These are phyloP conservation scores for Fratercula arctica DNA, from an alignment of 2,797 vertebrate genomes.

Conservation along the genomic window DNA sequence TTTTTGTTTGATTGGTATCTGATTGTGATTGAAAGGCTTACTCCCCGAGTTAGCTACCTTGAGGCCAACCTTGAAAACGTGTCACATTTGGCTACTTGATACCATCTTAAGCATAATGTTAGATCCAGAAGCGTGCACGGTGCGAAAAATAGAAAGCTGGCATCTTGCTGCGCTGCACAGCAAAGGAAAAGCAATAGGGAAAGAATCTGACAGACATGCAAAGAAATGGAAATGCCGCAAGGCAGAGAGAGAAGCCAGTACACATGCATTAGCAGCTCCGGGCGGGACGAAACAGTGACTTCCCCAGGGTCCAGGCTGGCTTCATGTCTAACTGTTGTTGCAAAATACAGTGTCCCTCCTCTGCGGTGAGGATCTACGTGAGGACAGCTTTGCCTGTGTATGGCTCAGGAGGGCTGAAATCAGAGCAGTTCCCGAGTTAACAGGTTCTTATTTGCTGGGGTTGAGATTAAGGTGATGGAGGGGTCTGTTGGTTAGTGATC, in stretches of 20 bases:
- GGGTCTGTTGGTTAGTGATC: not conserved
- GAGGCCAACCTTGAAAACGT: slow-evolving; percentile 58
- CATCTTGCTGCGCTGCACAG: not conserved
- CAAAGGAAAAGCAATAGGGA: not conserved
- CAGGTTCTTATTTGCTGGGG: not conserved
- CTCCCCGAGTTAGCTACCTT: slow-evolving; percentile 49
- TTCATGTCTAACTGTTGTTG: not conserved
- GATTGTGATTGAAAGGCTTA: slow-evolving; percentile 56
- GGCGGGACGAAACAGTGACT: not conserved
- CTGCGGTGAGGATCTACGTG: not conserved
- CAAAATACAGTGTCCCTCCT: not conserved
- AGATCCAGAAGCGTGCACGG: not conserved
- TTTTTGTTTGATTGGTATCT: slow-evolving; percentile 60
- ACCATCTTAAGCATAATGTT: slow-evolving; percentile 1
- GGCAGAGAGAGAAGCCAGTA: not conserved
- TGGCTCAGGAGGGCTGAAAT: not conserved
- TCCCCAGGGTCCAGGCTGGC: not conserved
- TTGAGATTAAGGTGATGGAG: not conserved
- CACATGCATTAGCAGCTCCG: not conserved
- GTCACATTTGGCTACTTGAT: slow-evolving; percentile 20
- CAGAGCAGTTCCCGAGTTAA: not conserved
- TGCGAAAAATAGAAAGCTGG: not conserved
- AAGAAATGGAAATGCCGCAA: not conserved
- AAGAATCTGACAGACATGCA: not conserved
- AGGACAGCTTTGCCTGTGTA: not conserved